These are phyloP conservation scores for Plebejus melissa DNA, from an alignment of 2,888 invertebrate genomes.

Conservation along the genomic window DNA sequence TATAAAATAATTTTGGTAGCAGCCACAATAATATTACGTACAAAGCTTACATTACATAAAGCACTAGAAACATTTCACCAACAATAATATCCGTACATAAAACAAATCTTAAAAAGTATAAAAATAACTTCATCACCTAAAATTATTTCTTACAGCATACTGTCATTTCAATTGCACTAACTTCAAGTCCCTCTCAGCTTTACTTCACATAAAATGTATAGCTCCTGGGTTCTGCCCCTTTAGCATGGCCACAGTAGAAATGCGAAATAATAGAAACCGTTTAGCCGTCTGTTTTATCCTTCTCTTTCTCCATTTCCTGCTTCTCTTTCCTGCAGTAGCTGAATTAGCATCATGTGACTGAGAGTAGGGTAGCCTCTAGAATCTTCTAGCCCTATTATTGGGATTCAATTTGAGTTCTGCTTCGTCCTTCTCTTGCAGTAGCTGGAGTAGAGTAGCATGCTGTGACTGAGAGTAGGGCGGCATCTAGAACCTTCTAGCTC, in stretches of 20 bases:
- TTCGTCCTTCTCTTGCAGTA: neutral
- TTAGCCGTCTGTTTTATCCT: no score
- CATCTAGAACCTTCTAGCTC: neutral
- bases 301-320: slow-evolving; percentile 37
- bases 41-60: neutral
- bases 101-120: no score
- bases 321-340: slow-evolving; percentile 39
- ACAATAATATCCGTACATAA: neutral
- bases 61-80: neutral
- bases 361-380: slow-evolving; percentile 60
- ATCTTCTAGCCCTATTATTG: no score
- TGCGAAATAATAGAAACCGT: no score
- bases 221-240: no score
- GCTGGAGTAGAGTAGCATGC: slow-evolving; percentile 45
- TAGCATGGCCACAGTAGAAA: no score
- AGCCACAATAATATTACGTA: neutral
- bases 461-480: slow-evolving; percentile 42
- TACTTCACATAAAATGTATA: neutral
- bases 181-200: neutral
- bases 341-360: slow-evolving; percentile 57
- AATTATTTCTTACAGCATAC: neutral
- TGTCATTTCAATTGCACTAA: neutral
- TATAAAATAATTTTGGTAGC: neutral
- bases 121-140: neutral
- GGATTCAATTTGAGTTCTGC: no score